Evolutionary conservation across 2,888 invertebrate genomes (phyloP), one percentile per base, ranked within the genome.

Genomic region (Lysandra coridon): DNA sequence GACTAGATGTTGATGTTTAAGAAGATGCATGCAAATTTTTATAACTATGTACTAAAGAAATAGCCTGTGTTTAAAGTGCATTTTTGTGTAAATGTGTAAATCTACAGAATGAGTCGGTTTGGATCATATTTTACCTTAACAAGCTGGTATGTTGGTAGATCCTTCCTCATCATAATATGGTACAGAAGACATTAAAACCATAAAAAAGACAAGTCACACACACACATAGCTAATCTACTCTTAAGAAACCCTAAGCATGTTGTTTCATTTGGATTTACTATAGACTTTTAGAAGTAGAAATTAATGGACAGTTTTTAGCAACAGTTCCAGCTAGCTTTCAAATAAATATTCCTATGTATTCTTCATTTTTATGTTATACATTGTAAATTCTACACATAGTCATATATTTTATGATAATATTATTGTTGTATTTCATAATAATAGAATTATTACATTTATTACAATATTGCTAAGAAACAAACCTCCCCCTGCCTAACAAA

Each of bases 91-190:
- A 89, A 92, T 93, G 93, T 93, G 94, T 93, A 92, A 93, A 93
- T 92, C 92, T 93, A 93, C 91, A 88, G 82, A 86, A 91, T 93
- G 92, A 92, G 87, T 87, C 84, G 88, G 89, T 87, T 87, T 89
- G 90, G 90, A 92, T 90, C 89, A 83, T 88, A 84, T 85, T 87
- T 95, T 95, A 95, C 95, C 96, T 96, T 95, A 93, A 95, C 93
- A 94, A 95, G 95, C 95, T 95, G 95, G 94, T 95, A 95, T 93
- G 95, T 95, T 92, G 95, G 95, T 94, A 96, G 95, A 93, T 96
- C 95, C 95, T 96, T 95, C 94, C 95, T 93, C 90, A 92, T 92
- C 92, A 93, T 91, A 88, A 89, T 90, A 93, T 88, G 92, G 92
- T 92, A 91, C 87, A 94, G 93, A 91, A 91, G 93, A 94, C 92